phyloP scores from a whole-genome alignment of 1,140 invertebrate genomes.

The Aricia agestis region DNA sequence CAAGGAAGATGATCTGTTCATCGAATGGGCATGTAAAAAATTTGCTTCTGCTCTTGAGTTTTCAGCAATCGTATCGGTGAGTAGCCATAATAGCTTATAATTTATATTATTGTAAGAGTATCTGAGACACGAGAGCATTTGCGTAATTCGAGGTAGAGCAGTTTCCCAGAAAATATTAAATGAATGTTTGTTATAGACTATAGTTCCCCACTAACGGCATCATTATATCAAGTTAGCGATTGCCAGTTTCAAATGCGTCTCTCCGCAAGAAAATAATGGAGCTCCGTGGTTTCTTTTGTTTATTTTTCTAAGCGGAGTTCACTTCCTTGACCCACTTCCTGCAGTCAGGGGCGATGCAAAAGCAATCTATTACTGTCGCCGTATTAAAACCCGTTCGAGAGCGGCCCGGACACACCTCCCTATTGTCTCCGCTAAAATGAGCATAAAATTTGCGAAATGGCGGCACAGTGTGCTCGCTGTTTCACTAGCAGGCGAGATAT shows the following conservation, averaged over 20 bases:
- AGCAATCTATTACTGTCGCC: slow-evolving; percentile 10
- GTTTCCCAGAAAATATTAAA: no score
- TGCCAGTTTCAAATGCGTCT: background rate
- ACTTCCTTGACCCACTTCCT: background rate
- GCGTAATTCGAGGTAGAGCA: no score
- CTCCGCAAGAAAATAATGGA: background rate
- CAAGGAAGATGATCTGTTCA: no score
- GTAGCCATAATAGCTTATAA: no score
- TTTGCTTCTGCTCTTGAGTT: no score
- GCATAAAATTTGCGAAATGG: background rate
- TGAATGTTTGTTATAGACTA: no score
- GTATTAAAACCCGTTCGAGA: slow-evolving; percentile 2
- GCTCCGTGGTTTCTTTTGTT: slow-evolving; percentile 1
- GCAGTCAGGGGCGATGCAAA: slow-evolving; percentile 5
- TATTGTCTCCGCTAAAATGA: background rate
- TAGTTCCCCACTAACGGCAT: background rate
- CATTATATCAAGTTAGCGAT: background rate
- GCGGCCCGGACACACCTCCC: background rate
- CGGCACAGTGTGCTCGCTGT: background rate
- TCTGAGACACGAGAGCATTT: no score
- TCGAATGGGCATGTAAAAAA: no score
- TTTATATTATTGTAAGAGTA: no score
- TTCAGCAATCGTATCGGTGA: no score
- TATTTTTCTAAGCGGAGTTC: background rate
- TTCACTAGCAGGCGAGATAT: background rate